These are phyloP conservation scores for Rhabdomys dilectus DNA, from an alignment of 2,113 vertebrate species.

Conservation along the genomic window DNA sequence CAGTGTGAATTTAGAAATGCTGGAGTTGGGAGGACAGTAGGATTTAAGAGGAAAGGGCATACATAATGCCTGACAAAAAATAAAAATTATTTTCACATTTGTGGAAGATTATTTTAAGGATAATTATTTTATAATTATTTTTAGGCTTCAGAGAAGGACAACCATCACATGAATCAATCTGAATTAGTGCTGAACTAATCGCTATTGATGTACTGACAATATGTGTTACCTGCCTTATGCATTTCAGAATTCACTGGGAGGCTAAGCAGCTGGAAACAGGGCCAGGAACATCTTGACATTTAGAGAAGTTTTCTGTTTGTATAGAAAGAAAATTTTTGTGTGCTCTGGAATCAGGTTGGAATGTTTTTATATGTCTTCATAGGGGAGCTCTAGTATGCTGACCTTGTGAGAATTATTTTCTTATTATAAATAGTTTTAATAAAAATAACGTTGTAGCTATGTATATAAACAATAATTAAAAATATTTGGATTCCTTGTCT, in stretches of 20 bases:
- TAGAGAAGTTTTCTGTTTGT: neutral
- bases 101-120: neutral
- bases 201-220: neutral
- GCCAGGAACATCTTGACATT: neutral
- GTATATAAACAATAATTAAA: conserved; percentile 1
- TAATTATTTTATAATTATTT: too few species aligned
- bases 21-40: neutral
- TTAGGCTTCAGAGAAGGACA: neutral
- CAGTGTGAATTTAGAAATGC: conserved; percentile 7
- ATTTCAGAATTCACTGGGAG: neutral
- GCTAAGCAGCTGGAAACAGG: neutral
- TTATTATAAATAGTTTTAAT: neutral
- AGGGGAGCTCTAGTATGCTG: neutral
- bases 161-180: neutral
- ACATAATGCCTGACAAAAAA: neutral
- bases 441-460: conserved; percentile 12
- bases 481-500: neutral
- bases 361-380: neutral
- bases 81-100: neutral
- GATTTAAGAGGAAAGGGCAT: neutral
- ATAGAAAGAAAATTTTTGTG: neutral
- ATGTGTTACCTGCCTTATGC: neutral
- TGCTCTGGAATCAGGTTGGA: neutral
- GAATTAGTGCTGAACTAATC: neutral
- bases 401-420: neutral